Evolutionary conservation across 2,113 vertebrate genomes (phyloP), one percentile per base, ranked within the genome.

Genomic region (Marmota flaviventris): DNA sequence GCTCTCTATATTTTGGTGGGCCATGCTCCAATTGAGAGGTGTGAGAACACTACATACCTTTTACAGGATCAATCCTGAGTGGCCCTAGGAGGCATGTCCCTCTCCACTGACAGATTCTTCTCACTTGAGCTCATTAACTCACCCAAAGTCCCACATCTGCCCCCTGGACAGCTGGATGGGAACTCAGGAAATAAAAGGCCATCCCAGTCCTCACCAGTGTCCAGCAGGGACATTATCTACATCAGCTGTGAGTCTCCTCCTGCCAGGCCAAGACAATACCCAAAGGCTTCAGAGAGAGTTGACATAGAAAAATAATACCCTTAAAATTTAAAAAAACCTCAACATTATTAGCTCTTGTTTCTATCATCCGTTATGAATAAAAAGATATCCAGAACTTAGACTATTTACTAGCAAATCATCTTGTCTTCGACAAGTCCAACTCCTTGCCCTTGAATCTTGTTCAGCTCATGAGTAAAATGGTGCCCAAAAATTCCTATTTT

Each of bases 21-120:
- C 18, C 53, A 11, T 8, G 32, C 2, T 72, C 22, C 4, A 20
- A 85, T 11, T 34, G 27, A 70, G 53, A 48, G 48, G 39, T n/a
- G 5, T 37, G 8, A 4, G 70, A 24, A 39, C 8, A 0, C 12
- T 37, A 2, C 2, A 17, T 32, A 1, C 1, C 18, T 29, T 39
- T n/a, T 11, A 53, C 14, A 42, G 11, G 82, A 84, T 34, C 34
- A 20, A 56, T 63, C 34, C 51, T 83, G 37, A 8, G 1, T 16
- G 39, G 6, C 14, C 42, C 24, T 2, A 0, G 0, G 17, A 65
- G 32, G 14, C 14, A 5, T 16, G 7, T 1, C 22, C 42, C 22
- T 20, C 34, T 56, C 69, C 51, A 13, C 16, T 1, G 9, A 39
- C 8, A 34, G 37, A 75, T 4, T 11, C 13, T 20, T 73, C 51